phyloP scores from a whole-genome alignment of 1,140 invertebrate species.

The Drosophila baimaii region DNA sequence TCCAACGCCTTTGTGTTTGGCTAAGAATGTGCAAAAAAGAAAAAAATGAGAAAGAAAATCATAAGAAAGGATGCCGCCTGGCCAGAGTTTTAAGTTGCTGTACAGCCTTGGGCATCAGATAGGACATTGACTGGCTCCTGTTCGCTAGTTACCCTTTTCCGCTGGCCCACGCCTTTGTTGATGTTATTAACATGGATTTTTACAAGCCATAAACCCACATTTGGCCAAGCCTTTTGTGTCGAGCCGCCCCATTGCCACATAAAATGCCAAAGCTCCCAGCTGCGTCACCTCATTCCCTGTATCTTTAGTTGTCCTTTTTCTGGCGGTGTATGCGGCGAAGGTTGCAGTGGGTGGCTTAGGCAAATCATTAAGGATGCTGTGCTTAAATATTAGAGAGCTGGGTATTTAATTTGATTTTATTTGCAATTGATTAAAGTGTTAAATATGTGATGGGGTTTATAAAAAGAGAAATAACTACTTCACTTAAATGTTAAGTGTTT shows the following conservation, averaged over 20 bases:
- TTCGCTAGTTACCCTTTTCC: constrained; percentile 73
- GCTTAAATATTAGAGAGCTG: not conserved
- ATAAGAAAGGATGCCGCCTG: constrained; percentile 32
- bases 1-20: constrained; percentile 21
- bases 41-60: not conserved
- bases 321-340: not conserved
- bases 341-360: constrained; percentile 4
- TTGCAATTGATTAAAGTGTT: too few relatives aligned
- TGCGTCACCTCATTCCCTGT: constrained; percentile 33
- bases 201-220: constrained; percentile 82
- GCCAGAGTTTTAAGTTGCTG: constrained; percentile 54
- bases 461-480: too few relatives aligned
- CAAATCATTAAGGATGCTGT: not conserved
- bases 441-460: too few relatives aligned
- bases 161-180: constrained; percentile 61
- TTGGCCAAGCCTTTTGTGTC: constrained; percentile 77
- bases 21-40: constrained; percentile 21
- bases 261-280: constrained; percentile 63
- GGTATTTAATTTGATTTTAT: too few relatives aligned
- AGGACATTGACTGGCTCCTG: constrained; percentile 47
- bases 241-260: constrained; percentile 50
- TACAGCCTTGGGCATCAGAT: constrained; percentile 52
- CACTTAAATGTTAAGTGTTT: too few relatives aligned
- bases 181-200: constrained; percentile 83
- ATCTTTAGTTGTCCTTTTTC: constrained; percentile 26